These are phyloP conservation scores for Furcifer pardalis DNA, from an alignment of 2,797 vertebrate genomes.

Conservation along the genomic window DNA sequence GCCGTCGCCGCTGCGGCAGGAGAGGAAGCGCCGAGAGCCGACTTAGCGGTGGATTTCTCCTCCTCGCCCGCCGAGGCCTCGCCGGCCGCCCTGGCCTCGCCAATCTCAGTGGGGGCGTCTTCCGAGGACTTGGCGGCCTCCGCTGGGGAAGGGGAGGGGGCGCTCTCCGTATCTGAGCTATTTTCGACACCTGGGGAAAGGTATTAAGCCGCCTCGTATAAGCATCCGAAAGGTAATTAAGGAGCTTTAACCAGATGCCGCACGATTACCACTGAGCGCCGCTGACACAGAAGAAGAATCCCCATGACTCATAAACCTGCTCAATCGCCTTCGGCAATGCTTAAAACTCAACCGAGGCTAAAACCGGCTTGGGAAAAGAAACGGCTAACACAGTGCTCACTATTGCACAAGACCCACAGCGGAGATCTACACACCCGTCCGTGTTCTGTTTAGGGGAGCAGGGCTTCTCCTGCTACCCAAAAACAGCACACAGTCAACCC, in stretches of 20 bases:
- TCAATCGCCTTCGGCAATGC: neutral
- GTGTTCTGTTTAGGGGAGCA: no score
- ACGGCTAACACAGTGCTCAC: no score
- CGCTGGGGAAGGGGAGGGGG: conserved; percentile 93
- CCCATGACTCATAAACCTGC: neutral
- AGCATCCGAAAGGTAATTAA: conserved; percentile 51
- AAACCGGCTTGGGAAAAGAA: neutral
- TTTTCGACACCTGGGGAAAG: conserved; percentile 90
- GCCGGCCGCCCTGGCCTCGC: conserved; percentile 68
- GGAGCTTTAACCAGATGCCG: conserved; percentile 22
- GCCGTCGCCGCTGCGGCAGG: conserved; percentile 40
- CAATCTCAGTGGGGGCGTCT: conserved; percentile 76
- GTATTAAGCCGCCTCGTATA: conserved; percentile 48
- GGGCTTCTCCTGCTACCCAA: no score
- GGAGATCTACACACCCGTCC: no score
- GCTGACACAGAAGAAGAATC: neutral
- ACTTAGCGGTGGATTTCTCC: conserved; percentile 51
- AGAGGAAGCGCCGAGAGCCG: conserved; percentile 62
- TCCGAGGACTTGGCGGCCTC: conserved; percentile 87
- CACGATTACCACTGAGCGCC: neutral
- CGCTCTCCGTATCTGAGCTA: conserved; percentile 99
- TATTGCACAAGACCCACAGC: no score
- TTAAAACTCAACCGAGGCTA: neutral
- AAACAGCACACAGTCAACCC: no score
- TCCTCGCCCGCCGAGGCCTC: conserved; percentile 77